Evolutionary conservation across 1,140 invertebrate genomes (phyloP).

Genomic region (Anastrepha obliqua): DNA sequence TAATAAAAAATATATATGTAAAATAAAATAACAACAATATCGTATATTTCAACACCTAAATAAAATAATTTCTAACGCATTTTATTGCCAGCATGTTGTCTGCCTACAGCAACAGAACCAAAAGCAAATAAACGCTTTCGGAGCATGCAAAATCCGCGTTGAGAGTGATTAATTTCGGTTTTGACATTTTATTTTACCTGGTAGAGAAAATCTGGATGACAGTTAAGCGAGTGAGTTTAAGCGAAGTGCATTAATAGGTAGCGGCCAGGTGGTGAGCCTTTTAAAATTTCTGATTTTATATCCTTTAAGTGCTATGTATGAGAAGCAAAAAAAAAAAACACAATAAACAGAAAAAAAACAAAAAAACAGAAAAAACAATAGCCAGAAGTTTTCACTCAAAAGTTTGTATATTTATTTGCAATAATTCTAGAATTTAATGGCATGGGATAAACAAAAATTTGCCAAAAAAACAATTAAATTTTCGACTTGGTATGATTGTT

Average conservation of each 20-base stretch:
- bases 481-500: too few relatives aligned
- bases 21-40: not conserved
- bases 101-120: not conserved
- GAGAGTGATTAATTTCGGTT: conserved; percentile 38
- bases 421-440: too few relatives aligned
- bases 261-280: not conserved
- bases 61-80: not conserved
- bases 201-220: not conserved
- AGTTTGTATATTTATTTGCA: too few relatives aligned
- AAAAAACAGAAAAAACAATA: too few relatives aligned
- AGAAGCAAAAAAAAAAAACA: too few relatives aligned
- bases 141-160: conserved; percentile 31
- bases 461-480: too few relatives aligned
- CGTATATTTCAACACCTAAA: not conserved
- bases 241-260: not conserved
- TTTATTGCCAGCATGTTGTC: not conserved
- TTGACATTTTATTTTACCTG: not conserved
- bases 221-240: not conserved
- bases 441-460: too few relatives aligned
- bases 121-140: not conserved
- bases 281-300: not conserved
- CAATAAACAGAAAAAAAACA: too few relatives aligned
- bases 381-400: too few relatives aligned
- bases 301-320: too few relatives aligned
- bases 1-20: not conserved